Evolutionary conservation across 2,888 invertebrate species (phyloP).

Genomic region (Tromatobia lineatoria): DNA sequence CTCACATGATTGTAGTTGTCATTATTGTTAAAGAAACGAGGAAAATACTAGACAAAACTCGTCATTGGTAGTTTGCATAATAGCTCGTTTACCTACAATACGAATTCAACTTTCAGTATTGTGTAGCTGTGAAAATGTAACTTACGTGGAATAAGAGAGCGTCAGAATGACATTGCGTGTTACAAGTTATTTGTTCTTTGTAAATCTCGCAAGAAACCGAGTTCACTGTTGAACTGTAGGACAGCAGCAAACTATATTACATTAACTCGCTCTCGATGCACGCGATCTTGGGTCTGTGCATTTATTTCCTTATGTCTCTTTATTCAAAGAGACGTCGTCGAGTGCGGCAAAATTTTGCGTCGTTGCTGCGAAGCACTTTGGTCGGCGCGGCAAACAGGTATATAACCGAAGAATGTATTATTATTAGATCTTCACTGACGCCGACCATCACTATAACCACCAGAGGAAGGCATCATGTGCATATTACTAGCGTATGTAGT

Average conservation of each 20-base stretch:
- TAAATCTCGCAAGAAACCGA: neutral
- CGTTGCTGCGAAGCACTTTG: neutral
- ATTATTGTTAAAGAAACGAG: neutral
- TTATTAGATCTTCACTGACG: constrained; percentile 49
- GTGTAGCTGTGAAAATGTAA: neutral
- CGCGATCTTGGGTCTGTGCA: constrained; percentile 10
- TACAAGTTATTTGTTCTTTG: neutral
- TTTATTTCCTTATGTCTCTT: constrained; percentile 11
- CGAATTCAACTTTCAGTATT: neutral
- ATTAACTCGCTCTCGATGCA: neutral
- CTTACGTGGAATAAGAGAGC: neutral
- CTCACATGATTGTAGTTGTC: no score
- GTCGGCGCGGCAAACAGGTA: constrained; percentile 18
- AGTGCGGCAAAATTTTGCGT: neutral
- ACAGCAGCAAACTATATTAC: neutral
- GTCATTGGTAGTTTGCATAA: neutral
- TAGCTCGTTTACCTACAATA: neutral
- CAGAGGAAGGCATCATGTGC: neutral
- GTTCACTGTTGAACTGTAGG: neutral
- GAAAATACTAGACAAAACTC: neutral
- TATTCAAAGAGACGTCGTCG: neutral
- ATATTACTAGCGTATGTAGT: constrained; percentile 18
- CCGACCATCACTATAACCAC: constrained; percentile 1
- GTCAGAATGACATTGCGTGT: constrained; percentile 13
- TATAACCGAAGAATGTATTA: constrained; percentile 46